Base-by-base conservation (phyloP, 2,888 invertebrate genomes). In the Agrotis segetum region DNA sequence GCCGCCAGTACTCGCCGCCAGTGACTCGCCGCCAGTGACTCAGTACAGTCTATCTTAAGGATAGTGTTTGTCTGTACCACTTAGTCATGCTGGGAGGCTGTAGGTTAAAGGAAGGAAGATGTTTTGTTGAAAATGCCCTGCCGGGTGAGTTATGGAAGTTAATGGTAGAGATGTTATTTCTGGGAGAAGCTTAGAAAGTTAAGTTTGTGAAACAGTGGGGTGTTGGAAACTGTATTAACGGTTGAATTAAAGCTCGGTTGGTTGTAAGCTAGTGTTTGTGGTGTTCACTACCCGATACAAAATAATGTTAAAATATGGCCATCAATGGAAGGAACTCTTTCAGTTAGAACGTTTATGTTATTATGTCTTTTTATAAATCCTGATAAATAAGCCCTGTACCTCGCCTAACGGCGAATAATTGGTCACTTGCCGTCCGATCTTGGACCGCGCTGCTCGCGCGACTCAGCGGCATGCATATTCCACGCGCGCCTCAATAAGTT, bases 21-120 rank as follows among this genome's bases (percentile, higher is more conserved):
- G 72, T 79, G 83, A 83, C 71, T 77, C 80, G 17, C 21, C 29
- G 49, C 34, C 65, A 34, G 72, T 79, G 83, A 83, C 71, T 77
- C 80, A 83, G 60, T 64, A 46, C 71, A 74, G 75, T 71, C 67
- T 82, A 63, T 77, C 85, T 77, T 60, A 73, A 19, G 46, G 24
- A 56, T 74, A 52, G 61, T 75, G 75, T 68, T 73, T 77, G 67
- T 72, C 71, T 79, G 53, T 66, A 65, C 72, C 73, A 72, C 52
- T 82, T 84, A 78, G 67, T 84, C 78, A 84, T 71, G 34, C 66
- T 60, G 47, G 16, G 24, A 60, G 7, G 9, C 49, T 61, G 29
- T 58, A 58, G 17, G 44, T 59, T 80, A 34, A 21, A 62, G 52
- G 19, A 79, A 62, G 52, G 29, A 58, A n/a, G 19, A 58, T 50